Evolutionary conservation across 2,888 invertebrate species (phyloP), one percentile per base, ranked within the genome.

Genomic region (Orthosia incerta): DNA sequence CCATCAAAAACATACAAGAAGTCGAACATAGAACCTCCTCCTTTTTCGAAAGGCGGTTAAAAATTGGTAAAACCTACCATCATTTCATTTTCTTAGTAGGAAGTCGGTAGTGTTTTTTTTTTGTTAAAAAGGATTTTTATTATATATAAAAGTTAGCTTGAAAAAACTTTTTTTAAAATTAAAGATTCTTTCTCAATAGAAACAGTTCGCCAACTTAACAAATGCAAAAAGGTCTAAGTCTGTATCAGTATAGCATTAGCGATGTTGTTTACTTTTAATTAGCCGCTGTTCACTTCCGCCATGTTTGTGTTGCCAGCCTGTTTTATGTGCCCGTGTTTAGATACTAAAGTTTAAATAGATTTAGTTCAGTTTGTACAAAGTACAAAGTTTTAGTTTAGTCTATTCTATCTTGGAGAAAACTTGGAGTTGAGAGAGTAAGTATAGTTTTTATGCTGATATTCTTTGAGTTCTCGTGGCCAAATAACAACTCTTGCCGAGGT

Each of bases 241-340:
- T 26, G 48, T 26, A 50, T 70, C 79, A 70, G 74, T 45, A 69
- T 18, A 59, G 23, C 20, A 11, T 78, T 60, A 55, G 4, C 57
- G 4, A 15, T 18, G 16, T 15, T 78, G 60, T 74, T 60, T 70
- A 78, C 53, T 78, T 70, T 60, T 74, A 50, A 74, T 78, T 78
- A 78, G 3, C 20, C 13, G 48, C 53, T 78, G 79, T 48, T 69
- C 53, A 48, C 31, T 60, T 45, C 57, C 20, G 18, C 53, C 18
- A 20, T 39, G 79, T 74, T 74, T 78, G 45, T 74, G 79, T 74
- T 55, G 39, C 18, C 15, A 39, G 13, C 13, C 39, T 20, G 51
- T 1, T 78, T 78, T 26, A 45, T 60, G 60, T 55, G 48, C 55
- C 74, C 39, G 15, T 70, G 71, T 60, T 68, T 69, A 53, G 5